A percentile compares a stretch with the other conserved stretches of the same genome.
phyloP scores from a whole-genome alignment of 2,888 invertebrate species.

The Dendrolimus houi region DNA sequence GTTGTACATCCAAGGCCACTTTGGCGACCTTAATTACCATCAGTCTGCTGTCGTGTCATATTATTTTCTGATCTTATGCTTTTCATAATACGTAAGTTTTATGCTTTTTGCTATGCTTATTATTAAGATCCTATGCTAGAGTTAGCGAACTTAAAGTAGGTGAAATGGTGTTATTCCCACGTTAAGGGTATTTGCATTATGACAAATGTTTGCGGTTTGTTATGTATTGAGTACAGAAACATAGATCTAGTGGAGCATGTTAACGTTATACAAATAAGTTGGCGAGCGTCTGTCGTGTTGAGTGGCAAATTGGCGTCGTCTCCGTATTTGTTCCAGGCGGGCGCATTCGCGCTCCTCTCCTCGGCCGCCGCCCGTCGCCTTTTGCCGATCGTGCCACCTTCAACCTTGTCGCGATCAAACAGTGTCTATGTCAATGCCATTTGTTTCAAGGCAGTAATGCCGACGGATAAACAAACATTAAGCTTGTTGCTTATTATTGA shows the following conservation, averaged over 20 bases:
- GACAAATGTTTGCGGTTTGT: slow-evolving; percentile 1
- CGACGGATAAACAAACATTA: slow-evolving; percentile 21
- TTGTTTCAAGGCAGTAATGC: slow-evolving; percentile 27
- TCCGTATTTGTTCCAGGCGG: slow-evolving; percentile 54
- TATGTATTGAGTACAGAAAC: slow-evolving; percentile 35
- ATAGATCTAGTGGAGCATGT: slow-evolving; percentile 43
- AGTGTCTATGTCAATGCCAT: slow-evolving; percentile 50
- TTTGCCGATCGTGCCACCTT: slow-evolving; percentile 35
- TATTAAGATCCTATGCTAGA: background rate
- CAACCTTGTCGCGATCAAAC: slow-evolving; percentile 47
- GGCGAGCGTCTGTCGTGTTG: slow-evolving; percentile 49
- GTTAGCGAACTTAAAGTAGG: background rate
- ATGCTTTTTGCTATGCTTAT: background rate
- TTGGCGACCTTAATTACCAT: slow-evolving; percentile 55
- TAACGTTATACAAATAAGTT: slow-evolving; percentile 58
- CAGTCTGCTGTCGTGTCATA: slow-evolving; percentile 34
- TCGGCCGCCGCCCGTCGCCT: slow-evolving; percentile 25
- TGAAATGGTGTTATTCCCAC: background rate
- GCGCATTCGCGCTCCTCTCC: slow-evolving; percentile 14
- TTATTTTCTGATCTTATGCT: background rate
- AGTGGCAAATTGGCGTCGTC: slow-evolving; percentile 62
- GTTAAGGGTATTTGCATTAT: background rate
- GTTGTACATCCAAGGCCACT: slow-evolving; percentile 55
- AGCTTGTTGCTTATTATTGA: background rate
- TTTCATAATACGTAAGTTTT: background rate